Evolutionary conservation across 2,113 vertebrate genomes (phyloP).

Genomic region (Tamias sibiricus): DNA sequence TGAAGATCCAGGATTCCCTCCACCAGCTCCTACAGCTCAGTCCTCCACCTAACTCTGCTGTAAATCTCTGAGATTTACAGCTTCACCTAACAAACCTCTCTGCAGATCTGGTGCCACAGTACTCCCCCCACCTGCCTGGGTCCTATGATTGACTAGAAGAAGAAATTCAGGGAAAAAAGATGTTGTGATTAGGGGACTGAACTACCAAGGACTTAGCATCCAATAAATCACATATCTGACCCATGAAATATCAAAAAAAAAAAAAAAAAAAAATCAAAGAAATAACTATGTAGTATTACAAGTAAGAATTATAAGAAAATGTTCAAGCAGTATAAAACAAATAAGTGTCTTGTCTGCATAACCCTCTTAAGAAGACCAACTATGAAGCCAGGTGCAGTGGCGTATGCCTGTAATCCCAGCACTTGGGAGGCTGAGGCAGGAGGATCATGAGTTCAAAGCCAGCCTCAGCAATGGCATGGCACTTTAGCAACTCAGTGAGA

Average conservation of each 20-base stretch:
- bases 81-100: neutral
- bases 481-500: no score
- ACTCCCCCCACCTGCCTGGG: neutral
- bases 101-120: neutral
- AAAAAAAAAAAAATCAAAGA: neutral
- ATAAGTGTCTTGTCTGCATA: neutral
- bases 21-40: neutral
- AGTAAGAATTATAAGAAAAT: conserved; percentile 38
- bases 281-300: neutral
- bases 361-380: neutral
- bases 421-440: no score
- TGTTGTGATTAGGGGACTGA: neutral
- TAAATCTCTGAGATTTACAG: neutral
- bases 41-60: neutral
- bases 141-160: neutral
- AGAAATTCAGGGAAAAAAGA: neutral
- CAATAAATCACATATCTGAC: neutral
- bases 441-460: no score
- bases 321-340: neutral
- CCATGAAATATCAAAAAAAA: conserved; percentile 10
- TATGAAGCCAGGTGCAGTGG: no score
- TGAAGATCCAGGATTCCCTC: conserved; percentile 16
- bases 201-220: neutral
- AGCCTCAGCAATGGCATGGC: no score
- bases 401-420: no score